Evolutionary conservation across 1,140 invertebrate species (phyloP), one percentile per base, ranked within the genome.

Genomic region (Yoshiicerus persimilis): DNA sequence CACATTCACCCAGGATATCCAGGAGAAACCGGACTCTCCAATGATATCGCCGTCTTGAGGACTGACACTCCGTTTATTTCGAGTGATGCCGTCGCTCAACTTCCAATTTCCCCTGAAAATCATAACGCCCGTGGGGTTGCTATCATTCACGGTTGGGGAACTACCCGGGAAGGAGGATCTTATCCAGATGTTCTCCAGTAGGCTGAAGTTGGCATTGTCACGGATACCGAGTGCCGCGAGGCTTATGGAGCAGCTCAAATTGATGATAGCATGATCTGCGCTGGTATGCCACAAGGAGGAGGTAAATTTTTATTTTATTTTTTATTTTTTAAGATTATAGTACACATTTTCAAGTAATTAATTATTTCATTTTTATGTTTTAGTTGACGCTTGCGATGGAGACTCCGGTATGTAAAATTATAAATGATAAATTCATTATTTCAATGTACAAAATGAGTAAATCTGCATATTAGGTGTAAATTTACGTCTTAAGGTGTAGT

Each of bases 221-320:
- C 70, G 20, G 70, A 77, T 77, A 32, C 70, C 4, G 4, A 13
- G 11, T 77, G 70, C 27, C 13, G 70, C 11, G 70, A 16, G 56
- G 30, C 64, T 16, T 89, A 89, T 47, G 47, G 47, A n/a, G 90
- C 32, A 34, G 56, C 30, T 30, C 64, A 64, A n/a, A 66, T 90
- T n/a, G 38, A 27, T 10, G 84, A 89, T 77, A 75, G 30, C 75
- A 90, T 90, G 93, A 62, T 90, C 16, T 90, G 90, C 47, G 90
- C 90, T 47, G 87, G 87, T 0, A n/a, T 66, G 56, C 23, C 62
- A 20, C 20, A n/a, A 34, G 36, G 83, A 36, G 36, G 87, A 11
- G 64, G 64, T 66, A n/a, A 62, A 62, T 62, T 8, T 4, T 20
- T 20, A 23, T 1, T 3, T 20, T 8, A n/a, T n/a, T n/a, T n/a